A percentile compares a stretch with the other conserved stretches of the same genome.
These are phyloP conservation scores for Caenorhabditis sinica DNA, from an alignment of 2,888 invertebrate species.

Conservation along the genomic window DNA sequence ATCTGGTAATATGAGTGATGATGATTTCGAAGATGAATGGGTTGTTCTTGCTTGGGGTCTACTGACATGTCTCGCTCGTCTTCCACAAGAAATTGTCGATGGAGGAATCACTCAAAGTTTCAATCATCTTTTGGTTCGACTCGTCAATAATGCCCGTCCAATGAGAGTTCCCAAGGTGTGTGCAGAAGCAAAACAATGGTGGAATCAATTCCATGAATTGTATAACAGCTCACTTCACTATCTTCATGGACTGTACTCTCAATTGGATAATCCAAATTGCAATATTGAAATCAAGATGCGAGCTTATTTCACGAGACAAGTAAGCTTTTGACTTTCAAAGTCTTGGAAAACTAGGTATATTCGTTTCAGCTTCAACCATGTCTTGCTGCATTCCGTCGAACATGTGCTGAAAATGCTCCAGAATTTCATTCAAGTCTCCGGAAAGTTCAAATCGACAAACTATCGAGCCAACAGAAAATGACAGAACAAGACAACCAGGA, in stretches of 20 bases:
- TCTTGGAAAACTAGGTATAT: not conserved
- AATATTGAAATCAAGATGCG: constrained; percentile 51
- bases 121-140: constrained; percentile 49
- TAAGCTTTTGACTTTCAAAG: not conserved
- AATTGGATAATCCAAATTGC: constrained; percentile 62
- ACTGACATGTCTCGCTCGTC: constrained; percentile 52
- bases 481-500: constrained; percentile 65
- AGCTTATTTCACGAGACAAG: constrained; percentile 56
- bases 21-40: constrained; percentile 72
- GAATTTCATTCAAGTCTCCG: constrained; percentile 60
- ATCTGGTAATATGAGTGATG: constrained; percentile 9
- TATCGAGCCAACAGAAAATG: constrained; percentile 52
- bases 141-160: constrained; percentile 56
- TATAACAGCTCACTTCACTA: constrained; percentile 60
- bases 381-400: constrained; percentile 62
- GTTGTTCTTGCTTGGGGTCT: constrained; percentile 68
- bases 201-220: constrained; percentile 58
- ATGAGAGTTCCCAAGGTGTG: constrained; percentile 45
- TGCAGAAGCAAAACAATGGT: constrained; percentile 33
- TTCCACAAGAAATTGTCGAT: constrained; percentile 34
- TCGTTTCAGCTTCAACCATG: constrained; percentile 66
- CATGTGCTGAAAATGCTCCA: constrained; percentile 48
- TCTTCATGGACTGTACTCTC: constrained; percentile 69
- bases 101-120: constrained; percentile 28
- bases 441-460: constrained; percentile 63